These are phyloP conservation scores for Connochaetes taurinus DNA, from an alignment of 2,113 vertebrate species.

Conservation along the genomic window DNA sequence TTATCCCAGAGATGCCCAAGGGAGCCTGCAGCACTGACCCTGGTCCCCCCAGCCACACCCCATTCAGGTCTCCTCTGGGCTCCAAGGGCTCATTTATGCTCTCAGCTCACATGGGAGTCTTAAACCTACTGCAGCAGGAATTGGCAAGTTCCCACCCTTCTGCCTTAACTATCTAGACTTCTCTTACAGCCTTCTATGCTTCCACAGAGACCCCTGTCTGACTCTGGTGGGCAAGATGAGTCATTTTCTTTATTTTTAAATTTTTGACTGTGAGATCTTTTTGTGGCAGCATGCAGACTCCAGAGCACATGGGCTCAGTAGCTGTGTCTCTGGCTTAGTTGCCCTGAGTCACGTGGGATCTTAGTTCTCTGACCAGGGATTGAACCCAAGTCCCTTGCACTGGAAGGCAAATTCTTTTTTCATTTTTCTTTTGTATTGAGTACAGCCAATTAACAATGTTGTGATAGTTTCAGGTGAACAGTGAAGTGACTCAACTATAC, in stretches of 20 bases:
- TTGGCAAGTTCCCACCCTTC: conserved; percentile 18
- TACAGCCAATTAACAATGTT: neutral
- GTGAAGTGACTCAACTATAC: neutral
- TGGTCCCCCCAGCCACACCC: neutral
- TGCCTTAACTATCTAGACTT: conserved; percentile 56
- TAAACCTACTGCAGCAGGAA: neutral
- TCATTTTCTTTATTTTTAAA: neutral
- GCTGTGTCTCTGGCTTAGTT: neutral
- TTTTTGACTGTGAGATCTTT: neutral
- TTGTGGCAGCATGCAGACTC: neutral
- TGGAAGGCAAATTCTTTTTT: neutral
- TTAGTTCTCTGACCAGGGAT: neutral
- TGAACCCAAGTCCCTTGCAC: neutral
- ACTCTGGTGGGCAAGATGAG: neutral
- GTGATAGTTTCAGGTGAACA: neutral
- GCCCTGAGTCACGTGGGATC: neutral
- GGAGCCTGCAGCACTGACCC: neutral
- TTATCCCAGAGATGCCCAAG: neutral
- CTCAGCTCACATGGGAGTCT: conserved; percentile 32
- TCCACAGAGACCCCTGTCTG: neutral
- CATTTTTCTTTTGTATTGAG: neutral
- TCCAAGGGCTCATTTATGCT: neutral
- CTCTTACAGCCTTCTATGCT: conserved; percentile 46
- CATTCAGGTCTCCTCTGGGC: neutral
- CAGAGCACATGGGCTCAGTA: neutral